Evolutionary conservation across 2,797 vertebrate species (phyloP), one percentile per base, ranked within the genome.

Genomic region (Denticeps clupeoides): DNA sequence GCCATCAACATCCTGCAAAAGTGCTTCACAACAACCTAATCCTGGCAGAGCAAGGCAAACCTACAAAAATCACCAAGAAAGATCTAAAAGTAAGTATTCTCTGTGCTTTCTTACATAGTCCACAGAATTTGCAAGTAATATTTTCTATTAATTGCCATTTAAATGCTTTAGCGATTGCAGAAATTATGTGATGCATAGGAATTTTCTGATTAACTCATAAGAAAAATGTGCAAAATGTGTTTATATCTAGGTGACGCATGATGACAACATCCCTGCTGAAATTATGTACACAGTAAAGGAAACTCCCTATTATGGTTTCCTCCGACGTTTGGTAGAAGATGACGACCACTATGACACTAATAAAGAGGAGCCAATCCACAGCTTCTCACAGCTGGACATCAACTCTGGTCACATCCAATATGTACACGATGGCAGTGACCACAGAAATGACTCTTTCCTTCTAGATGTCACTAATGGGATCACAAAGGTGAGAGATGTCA

Each of bases 361-460:
- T 26, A 41, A 70, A 6, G 59, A 59, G 35, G 68, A 66, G 19
- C 65, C 67, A 3, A 42, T 73, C 45, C 63, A 65, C 51, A 79
- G 58, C 4, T 97, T 96, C 71, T 87, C 82, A 1, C 88, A 91
- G 50, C 71, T 82, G 45, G 87, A 92, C 62, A 21, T 91, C 18
- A 73, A 89, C 4, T 68, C 79, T 31, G 87, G 83, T 7, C 57
- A 65, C 28, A 56, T 93, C 51, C 60, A 84, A 31, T 93, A 93
- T 58, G 64, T 84, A 27, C 87, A 90, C 52, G 78, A 74, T 24
- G 51, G 61, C 24, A 48, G 71, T 25, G 74, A 74, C 58, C 69
- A 70, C 24, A 51, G 60, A 4, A 74, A 65, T 7, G 92, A 93
- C 62, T 59, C 2, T 23, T 73, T 89, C 62, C 62, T 78, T 19